These are phyloP conservation scores for Pammene aurita DNA, from an alignment of 2,888 invertebrate genomes.

Conservation along the genomic window DNA sequence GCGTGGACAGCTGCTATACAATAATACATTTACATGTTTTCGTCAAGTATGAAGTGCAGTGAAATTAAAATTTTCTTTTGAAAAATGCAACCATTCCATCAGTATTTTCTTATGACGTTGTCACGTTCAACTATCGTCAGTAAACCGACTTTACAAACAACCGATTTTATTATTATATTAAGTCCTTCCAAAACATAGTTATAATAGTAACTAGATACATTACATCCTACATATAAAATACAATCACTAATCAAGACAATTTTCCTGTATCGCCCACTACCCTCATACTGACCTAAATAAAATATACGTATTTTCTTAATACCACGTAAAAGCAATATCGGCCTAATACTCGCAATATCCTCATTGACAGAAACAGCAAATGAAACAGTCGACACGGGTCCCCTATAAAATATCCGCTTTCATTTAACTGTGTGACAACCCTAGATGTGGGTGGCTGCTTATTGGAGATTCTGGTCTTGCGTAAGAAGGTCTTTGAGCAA, in stretches of 20 bases:
- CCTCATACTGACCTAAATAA: constrained; percentile 7
- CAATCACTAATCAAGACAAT: neutral
- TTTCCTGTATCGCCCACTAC: constrained; percentile 1
- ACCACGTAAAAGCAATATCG: constrained; percentile 15
- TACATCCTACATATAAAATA: neutral
- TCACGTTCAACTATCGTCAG: too few relatives aligned
- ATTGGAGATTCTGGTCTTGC: constrained; percentile 38
- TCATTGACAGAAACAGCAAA: constrained; percentile 18
- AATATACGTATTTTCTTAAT: constrained; percentile 9
- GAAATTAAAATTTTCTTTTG: too few relatives aligned
- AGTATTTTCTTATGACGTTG: too few relatives aligned
- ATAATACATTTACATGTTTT: too few relatives aligned
- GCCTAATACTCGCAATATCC: constrained; percentile 21
- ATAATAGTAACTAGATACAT: neutral
- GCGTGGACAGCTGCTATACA: too few relatives aligned
- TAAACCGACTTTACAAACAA: too few relatives aligned
- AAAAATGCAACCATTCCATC: too few relatives aligned
- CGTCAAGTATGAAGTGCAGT: too few relatives aligned
- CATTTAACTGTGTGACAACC: constrained; percentile 36
- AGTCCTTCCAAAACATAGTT: neutral
- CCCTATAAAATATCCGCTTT: constrained; percentile 32
- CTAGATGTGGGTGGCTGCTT: constrained; percentile 25
- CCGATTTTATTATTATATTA: too few relatives aligned
- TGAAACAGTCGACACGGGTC: constrained; percentile 32
- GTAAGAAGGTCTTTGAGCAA: constrained; percentile 15